phyloP scores from a whole-genome alignment of 2,888 invertebrate genomes.

The Mesorhabditis belari region DNA sequence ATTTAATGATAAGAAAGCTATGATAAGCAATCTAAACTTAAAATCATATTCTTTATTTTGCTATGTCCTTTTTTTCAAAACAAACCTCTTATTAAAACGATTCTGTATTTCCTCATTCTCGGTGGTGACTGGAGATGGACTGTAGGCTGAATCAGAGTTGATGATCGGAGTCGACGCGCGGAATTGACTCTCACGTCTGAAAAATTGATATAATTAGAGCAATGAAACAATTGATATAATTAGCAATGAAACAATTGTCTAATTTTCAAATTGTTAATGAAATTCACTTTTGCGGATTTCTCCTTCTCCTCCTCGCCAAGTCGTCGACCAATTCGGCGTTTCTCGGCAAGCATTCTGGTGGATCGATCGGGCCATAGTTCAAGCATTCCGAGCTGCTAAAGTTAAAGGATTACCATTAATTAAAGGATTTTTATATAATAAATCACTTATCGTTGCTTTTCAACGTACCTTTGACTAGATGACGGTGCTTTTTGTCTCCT shows the following conservation, averaged over 20 bases:
- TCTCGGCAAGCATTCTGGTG: conserved; percentile 24
- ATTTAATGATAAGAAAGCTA: background rate
- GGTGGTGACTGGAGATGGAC: conserved; percentile 22
- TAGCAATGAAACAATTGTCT: too few species aligned
- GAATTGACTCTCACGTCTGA: background rate
- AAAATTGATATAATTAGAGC: too few species aligned
- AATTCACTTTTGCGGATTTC: background rate
- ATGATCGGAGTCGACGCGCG: background rate
- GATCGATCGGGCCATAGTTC: conserved; percentile 38
- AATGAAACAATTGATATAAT: too few species aligned
- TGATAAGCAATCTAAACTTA: too few species aligned
- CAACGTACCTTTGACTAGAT: too few species aligned
- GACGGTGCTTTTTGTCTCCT: background rate
- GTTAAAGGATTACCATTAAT: too few species aligned
- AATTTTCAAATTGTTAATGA: too few species aligned
- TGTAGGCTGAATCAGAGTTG: conserved; percentile 14
- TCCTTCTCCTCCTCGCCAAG: background rate
- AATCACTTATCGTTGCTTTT: too few species aligned
- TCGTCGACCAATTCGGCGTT: conserved; percentile 10
- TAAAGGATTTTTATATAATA: too few species aligned
- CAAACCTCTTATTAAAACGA: too few species aligned
- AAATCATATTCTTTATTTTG: too few species aligned
- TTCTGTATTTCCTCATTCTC: background rate
- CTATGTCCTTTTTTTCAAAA: too few species aligned
- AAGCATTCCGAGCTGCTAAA: conserved; percentile 31